Evolutionary conservation across 1,140 invertebrate genomes (phyloP).

Genomic region (Kradibia gibbosae): DNA sequence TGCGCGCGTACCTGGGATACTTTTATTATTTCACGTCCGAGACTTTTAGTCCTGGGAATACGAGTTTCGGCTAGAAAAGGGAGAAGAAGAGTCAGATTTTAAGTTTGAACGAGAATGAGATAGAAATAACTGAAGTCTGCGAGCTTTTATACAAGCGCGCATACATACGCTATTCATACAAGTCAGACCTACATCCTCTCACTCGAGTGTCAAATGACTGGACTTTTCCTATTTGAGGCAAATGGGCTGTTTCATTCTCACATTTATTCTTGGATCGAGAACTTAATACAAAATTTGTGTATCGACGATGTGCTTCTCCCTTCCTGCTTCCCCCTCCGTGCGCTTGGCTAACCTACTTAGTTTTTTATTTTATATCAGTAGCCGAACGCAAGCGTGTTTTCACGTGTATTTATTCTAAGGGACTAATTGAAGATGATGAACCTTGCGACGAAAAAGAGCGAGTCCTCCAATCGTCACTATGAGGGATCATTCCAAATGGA

Average conservation of each 20-base stretch:
- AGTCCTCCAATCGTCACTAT: background rate
- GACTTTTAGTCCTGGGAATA: slow-evolving; percentile 32
- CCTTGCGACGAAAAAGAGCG: background rate
- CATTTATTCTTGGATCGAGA: slow-evolving; percentile 24
- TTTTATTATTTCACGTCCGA: slow-evolving; percentile 3
- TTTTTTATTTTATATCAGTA: background rate
- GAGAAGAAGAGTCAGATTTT: background rate
- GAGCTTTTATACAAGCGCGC: background rate
- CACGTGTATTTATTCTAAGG: background rate
- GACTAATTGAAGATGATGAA: slow-evolving; percentile 4
- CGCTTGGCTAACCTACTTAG: background rate
- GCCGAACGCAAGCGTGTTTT: background rate
- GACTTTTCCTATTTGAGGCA: slow-evolving; percentile 12
- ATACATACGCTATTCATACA: background rate
- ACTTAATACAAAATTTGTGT: background rate
- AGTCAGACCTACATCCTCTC: slow-evolving; percentile 37
- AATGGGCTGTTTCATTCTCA: slow-evolving; percentile 31
- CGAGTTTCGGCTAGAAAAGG: background rate
- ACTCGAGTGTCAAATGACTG: slow-evolving; percentile 34
- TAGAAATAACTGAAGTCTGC: background rate
- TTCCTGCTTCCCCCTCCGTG: too few species aligned
- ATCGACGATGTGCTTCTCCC: background rate
- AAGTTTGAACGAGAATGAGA: background rate
- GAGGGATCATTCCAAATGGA: background rate
- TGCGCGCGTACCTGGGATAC: slow-evolving; percentile 27